A percentile compares a stretch with the other conserved stretches of the same genome.
Conservation (phyloP, 2,113 vertebrate genomes). For the Eira barbara region DNA sequence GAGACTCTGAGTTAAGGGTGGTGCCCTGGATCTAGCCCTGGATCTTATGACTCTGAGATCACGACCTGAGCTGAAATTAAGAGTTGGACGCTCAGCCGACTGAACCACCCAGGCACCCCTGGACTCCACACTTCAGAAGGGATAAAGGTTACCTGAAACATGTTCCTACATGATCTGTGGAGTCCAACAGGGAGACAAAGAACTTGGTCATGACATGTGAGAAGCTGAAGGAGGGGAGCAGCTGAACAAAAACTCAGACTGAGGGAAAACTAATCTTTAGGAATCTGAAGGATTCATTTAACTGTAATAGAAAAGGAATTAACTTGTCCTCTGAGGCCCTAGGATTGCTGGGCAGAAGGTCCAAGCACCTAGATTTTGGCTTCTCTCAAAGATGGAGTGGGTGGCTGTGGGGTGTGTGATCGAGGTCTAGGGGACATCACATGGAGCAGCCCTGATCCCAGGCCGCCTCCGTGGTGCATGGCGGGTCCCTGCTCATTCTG, state of each 20-base stretch:
- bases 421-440: not conserved
- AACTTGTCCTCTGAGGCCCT: not conserved
- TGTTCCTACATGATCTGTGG: not conserved
- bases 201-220: not conserved
- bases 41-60: not conserved
- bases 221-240: not conserved
- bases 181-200: not conserved
- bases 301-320: constrained; percentile 14
- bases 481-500: not conserved
- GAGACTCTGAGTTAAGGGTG: not conserved
- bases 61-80: not conserved
- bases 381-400: not conserved
- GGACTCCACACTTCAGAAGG: not conserved
- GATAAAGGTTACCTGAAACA: not conserved
- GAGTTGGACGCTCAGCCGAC: not conserved
- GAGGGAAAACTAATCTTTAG: not conserved
- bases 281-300: not conserved
- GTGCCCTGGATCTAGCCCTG: not conserved
- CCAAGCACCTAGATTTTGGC: not conserved
- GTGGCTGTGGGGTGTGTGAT: not conserved
- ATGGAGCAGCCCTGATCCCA: not conserved
- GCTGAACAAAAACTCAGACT: not conserved
- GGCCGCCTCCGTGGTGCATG: accelerated
- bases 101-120: not conserved
- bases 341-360: not conserved